These are phyloP conservation scores for Chascanopsetta lugubris DNA, from an alignment of 2,113 vertebrate genomes.

Conservation along the genomic window DNA sequence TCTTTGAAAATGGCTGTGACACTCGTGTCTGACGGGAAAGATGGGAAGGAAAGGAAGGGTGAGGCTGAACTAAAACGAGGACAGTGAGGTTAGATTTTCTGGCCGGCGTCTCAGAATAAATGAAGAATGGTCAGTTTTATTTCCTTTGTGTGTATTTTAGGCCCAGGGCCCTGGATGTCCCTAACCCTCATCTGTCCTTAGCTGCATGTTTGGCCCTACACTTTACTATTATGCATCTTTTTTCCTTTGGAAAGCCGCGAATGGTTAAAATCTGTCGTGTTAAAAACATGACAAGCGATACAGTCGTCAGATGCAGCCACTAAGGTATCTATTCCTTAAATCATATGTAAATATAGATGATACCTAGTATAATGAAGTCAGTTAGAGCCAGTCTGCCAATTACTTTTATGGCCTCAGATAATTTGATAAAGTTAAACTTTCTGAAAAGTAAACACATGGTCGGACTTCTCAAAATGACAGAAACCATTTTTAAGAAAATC, in stretches of 20 bases:
- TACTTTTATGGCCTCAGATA: no score
- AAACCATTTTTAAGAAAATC: no score
- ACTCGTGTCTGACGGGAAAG: conserved; percentile 48
- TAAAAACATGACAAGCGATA: no score
- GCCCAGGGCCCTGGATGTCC: not conserved
- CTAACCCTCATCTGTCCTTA: conserved; percentile 2
- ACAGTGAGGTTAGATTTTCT: conserved; percentile 38
- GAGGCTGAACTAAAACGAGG: conserved; percentile 40
- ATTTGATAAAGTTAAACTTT: no score
- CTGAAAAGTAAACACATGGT: no score
- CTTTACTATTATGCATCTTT: not conserved
- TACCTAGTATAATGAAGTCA: no score
- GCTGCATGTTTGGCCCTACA: not conserved
- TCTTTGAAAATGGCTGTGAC: conserved; percentile 66
- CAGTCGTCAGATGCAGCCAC: not conserved
- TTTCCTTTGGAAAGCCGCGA: conserved; percentile 13
- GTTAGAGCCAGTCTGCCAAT: no score
- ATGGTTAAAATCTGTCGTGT: not conserved
- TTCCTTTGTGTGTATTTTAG: conserved; percentile 37
- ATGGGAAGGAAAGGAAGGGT: conserved; percentile 47
- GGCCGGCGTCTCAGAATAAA: conserved; percentile 24
- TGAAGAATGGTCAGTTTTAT: conserved; percentile 38
- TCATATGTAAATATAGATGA: no score
- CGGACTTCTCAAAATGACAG: no score
- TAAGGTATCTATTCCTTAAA: no score